phyloP scores from a whole-genome alignment of 2,113 vertebrate species.

The Neoarius graeffei region DNA sequence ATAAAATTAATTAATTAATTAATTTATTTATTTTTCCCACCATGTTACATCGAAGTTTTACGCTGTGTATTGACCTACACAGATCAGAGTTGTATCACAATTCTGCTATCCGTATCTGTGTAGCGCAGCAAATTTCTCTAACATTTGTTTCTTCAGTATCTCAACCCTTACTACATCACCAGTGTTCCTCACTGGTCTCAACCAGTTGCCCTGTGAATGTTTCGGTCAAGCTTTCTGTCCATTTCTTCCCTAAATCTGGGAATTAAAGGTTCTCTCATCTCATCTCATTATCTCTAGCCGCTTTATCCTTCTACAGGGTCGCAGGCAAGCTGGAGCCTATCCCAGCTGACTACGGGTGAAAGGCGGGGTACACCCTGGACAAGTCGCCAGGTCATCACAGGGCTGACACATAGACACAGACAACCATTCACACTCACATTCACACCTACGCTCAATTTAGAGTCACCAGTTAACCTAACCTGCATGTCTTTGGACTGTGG shows the following conservation, averaged over 20 bases:
- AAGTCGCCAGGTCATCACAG: too few species aligned
- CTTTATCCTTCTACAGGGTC: too few species aligned
- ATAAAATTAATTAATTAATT: not conserved
- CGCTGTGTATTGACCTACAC: not conserved
- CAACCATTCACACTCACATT: too few species aligned
- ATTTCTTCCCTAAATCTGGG: not conserved
- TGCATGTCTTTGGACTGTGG: too few species aligned
- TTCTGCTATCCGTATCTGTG: not conserved
- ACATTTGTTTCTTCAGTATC: not conserved
- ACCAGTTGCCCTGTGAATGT: not conserved
- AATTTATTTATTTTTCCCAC: not conserved
- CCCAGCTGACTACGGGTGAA: too few species aligned
- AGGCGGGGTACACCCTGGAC: too few species aligned
- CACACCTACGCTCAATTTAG: too few species aligned
- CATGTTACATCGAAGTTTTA: not conserved
- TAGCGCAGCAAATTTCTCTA: not conserved
- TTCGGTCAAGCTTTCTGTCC: not conserved
- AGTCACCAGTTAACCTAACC: too few species aligned
- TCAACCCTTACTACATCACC: not conserved
- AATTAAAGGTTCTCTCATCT: not conserved
- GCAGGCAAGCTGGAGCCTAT: too few species aligned
- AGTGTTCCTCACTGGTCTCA: not conserved
- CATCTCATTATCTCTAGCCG: too few species aligned
- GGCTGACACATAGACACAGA: too few species aligned
- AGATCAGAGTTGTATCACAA: not conserved